Base-by-base conservation (phyloP, 2,797 vertebrate genomes). In the Discoglossus pictus region DNA sequence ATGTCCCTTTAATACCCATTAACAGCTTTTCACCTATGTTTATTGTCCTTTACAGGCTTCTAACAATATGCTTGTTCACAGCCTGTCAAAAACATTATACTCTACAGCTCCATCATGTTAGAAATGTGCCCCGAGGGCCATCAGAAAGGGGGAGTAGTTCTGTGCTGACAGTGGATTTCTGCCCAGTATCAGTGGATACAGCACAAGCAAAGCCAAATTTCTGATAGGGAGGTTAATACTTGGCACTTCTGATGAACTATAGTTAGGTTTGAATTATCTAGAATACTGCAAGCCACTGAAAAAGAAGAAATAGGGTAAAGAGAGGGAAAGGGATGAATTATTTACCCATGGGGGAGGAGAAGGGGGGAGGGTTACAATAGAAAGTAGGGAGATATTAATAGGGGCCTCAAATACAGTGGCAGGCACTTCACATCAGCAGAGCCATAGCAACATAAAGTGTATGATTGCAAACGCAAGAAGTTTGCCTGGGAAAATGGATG, bases 1-100 rank as follows among this genome's bases (percentile, higher is more conserved):
- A n/a, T n/a, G n/a, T n/a, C n/a, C n/a, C 23, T 47, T 23, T 58
- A 55, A 70, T 70, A 63, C 55, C 50, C 59, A 70, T 70, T 61
- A 63, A 51, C 59, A 56, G 20, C 35, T 35, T 10, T 35, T 70
- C 60, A 63, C 51, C 60, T 63, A 31, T 56, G 59, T 70, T 63
- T 63, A 70, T 63, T 63, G 42, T 58, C 51, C 60, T 56, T 70
- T 70, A 56, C 60, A 63, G 43, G 17, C 67, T 50, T 58, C 34
- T 56, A 56, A 70, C 43, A 56, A 50, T 56, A 35, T 50, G 50
- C 35, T 56, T 50, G 42, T 70, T 62, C 67, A 56, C 51, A 70
- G 34, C 34, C 60, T 56, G 59, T 70, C 67, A 63, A 42, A 56
- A 63, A 56, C 44, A 56, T 70, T 70, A 70, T 16, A 39, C 10